A percentile compares a stretch with the other conserved stretches of the same genome.
Conservation (phyloP, 2,888 invertebrate genomes). For the Cyclophora albipunctata region DNA sequence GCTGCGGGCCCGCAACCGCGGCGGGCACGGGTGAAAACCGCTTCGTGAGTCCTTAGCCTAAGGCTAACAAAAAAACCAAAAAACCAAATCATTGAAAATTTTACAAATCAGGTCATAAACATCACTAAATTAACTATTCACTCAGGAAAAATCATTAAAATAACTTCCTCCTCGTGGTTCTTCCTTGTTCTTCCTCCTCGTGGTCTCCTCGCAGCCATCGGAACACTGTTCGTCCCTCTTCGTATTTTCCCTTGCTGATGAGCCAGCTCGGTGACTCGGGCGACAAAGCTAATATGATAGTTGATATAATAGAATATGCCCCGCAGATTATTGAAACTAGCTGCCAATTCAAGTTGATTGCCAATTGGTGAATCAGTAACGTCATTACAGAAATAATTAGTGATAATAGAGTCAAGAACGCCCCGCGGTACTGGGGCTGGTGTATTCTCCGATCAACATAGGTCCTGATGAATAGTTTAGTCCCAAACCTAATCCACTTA, state of each 20-base stretch:
- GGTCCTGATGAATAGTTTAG: constrained; percentile 16
- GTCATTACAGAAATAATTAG: constrained; percentile 72
- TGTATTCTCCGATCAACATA: constrained; percentile 64
- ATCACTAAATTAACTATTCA: too few species aligned
- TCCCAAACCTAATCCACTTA: too few species aligned
- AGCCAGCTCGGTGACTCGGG: constrained; percentile 79
- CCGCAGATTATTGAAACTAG: constrained; percentile 56
- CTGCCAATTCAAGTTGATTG: constrained; percentile 72
- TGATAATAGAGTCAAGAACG: constrained; percentile 70
- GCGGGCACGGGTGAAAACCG: too few species aligned
- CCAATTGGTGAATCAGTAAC: constrained; percentile 71
- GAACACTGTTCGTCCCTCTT: constrained; percentile 68
- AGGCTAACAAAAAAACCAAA: too few species aligned
- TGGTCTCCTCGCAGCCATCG: constrained; percentile 66
- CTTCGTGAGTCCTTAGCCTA: too few species aligned
- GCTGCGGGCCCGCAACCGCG: too few species aligned
- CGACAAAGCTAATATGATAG: constrained; percentile 37
- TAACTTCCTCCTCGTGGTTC: too few species aligned
- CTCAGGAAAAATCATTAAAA: too few species aligned
- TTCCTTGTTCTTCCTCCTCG: constrained; percentile 46
- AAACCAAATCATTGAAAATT: too few species aligned
- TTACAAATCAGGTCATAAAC: too few species aligned
- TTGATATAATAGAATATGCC: constrained; percentile 48
- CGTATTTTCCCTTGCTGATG: constrained; percentile 61
- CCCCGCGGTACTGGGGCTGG: constrained; percentile 71